These are phyloP conservation scores for Gerris lacustris DNA, from an alignment of 2,888 invertebrate species.

Conservation along the genomic window DNA sequence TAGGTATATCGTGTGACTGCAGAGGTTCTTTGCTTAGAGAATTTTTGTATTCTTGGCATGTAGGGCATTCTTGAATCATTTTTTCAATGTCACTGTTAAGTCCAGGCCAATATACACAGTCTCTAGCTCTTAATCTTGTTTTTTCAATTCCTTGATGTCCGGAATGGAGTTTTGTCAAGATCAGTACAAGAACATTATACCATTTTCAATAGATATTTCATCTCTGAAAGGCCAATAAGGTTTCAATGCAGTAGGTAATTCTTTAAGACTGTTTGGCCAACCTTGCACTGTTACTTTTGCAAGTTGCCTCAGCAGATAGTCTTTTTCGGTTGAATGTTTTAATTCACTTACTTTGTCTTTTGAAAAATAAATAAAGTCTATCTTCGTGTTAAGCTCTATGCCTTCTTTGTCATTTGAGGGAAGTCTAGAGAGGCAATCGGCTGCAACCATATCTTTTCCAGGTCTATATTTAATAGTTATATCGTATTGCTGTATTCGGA, in stretches of 20 bases:
- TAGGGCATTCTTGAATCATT: background rate
- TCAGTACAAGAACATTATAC: background rate
- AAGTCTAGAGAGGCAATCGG: background rate
- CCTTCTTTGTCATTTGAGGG: background rate
- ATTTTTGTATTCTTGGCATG: background rate
- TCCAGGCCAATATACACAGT: background rate
- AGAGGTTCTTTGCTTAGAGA: background rate
- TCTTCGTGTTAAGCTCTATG: background rate
- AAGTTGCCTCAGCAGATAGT: background rate
- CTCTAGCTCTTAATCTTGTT: background rate
- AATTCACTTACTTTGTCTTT: background rate
- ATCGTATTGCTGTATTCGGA: slow-evolving; percentile 16
- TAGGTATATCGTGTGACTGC: background rate
- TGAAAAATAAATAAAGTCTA: background rate
- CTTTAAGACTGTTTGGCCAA: background rate
- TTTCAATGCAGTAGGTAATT: background rate
- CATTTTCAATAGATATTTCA: background rate
- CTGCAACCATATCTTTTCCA: slow-evolving; percentile 5
- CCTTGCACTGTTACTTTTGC: background rate
- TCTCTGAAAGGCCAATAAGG: background rate
- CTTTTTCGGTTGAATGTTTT: background rate
- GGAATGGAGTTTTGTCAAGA: background rate
- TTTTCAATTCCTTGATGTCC: background rate
- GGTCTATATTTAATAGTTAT: slow-evolving; percentile 14
- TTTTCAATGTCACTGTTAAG: background rate